Evolutionary conservation across 2,888 invertebrate species (phyloP), one percentile per base, ranked within the genome.

Genomic region (Keiferia lycopersicella): DNA sequence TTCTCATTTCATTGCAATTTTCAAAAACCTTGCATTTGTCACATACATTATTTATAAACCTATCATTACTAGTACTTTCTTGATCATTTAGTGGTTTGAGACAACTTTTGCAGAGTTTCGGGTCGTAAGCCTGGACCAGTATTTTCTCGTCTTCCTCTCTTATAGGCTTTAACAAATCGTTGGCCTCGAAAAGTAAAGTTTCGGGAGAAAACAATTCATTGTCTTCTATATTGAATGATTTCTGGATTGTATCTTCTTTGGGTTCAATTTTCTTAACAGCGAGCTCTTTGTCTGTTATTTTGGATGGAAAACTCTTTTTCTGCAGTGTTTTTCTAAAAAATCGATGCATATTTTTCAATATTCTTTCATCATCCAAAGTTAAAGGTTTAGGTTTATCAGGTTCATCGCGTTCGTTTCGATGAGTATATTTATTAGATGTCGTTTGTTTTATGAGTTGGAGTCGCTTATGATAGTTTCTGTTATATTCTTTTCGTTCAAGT

Each of bases 21-120:
- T 26, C 6, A 26, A 2, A 26, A 4, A 6, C 26, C 3, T 26
- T 26, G 26, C 26, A 26, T 26, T 26, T 26, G 6, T 26, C 26
- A 6, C 26, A 26, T 6, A 26, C 2, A 26, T 26, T 26, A 26
- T 6, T 26, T 26, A 26, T 26, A 26, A 26, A 26, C 6, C 26
- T 26, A 26, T 26, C 6, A 26, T 2, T 26, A 26, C 26, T 26
- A 26, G 26, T 26, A 26, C 26, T 26, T 26, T 26, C 26, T 6
- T 6, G 26, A 6, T 26, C 45, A 2, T 12, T 14, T 10, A 56
- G 18, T n/a, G 30, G 56, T 34, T 16, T 16, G 1, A 56, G 56
- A 34, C 56, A 56, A 16, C 56, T 56, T n/a, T 56, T 56, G 56
- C 56, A 56, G 7, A n/a, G 30, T 8, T n/a, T 34, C 4, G 56